Evolutionary conservation across 2,113 vertebrate genomes (phyloP).

Genomic region (Actinemys pallida): DNA sequence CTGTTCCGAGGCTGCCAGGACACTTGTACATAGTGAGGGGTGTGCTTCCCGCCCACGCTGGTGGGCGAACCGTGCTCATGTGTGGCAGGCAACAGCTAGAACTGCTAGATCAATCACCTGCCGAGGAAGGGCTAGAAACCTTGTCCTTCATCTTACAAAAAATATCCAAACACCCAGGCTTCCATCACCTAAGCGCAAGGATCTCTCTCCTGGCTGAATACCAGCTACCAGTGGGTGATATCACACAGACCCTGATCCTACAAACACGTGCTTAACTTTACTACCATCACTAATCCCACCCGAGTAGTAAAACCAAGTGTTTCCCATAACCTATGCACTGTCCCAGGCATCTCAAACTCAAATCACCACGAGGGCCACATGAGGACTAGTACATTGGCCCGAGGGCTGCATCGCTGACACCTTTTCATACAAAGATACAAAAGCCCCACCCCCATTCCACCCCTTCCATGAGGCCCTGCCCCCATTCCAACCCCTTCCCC

Average conservation of each 20-base stretch:
- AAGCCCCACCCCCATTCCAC: too few relatives aligned
- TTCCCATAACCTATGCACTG: neutral
- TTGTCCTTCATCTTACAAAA: neutral
- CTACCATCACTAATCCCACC: neutral
- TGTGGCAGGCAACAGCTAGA: neutral
- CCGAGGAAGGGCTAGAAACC: neutral
- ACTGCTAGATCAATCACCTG: neutral
- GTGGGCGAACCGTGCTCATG: neutral
- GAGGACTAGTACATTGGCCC: too few relatives aligned
- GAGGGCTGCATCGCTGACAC: too few relatives aligned
- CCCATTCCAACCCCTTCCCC: too few relatives aligned
- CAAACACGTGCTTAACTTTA: neutral
- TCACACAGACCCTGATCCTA: neutral
- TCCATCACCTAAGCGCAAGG: neutral
- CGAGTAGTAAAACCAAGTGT: neutral
- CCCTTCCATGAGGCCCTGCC: too few relatives aligned
- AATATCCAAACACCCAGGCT: neutral
- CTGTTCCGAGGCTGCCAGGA: neutral
- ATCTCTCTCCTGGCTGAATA: neutral
- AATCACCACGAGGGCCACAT: too few relatives aligned
- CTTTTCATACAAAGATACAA: too few relatives aligned
- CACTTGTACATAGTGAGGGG: neutral
- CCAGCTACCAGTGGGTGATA: neutral
- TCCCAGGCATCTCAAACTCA: too few relatives aligned
- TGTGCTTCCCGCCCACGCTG: neutral